Base-by-base conservation (phyloP, 2,797 vertebrate species). In the Danio aesculapii region DNA sequence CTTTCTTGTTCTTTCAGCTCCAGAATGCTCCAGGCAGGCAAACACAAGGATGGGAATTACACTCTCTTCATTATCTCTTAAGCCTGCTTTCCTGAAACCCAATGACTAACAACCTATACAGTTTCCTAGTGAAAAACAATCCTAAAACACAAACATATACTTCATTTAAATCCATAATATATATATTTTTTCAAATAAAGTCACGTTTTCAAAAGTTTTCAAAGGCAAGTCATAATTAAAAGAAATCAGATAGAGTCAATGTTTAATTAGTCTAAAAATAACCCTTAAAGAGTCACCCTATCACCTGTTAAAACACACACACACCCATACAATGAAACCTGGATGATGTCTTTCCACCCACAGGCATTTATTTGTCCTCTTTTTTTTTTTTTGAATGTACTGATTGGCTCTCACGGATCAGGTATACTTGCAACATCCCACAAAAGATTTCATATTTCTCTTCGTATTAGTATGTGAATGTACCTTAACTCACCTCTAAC, bases 321-420 rank as follows among this genome's bases (percentile, higher is more conserved):
- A 21, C 46, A 49, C 8, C 19, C 3, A 73, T 10, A 49, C 19
- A 50, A 0, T 13, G 16, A 61, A 12, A 78, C 64, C 47, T 21
- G 14, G 87, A 88, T 87, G 83, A 90, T 90, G 88, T 81, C 70
- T 77, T 66, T 30, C 17, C 55, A 86, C 91, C 94, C 86, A 87
- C 57, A 87, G 93, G 92, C 88, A 87, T 83, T n/a, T 61, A 88
- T 84, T 85, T 91, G 92, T 88, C 91, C 92, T 92, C 85, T 30
- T 92, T 93, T 30, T 30, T n/a, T n/a, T 30, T 30, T 1, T 30
- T 91, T 64, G 46, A 78, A 83, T 58, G 10, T 72, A 74, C 90
- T 93, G 92, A 94, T 95, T 95, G 94, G 94, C 85, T 90, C 88
- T 57, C 86, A 86, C 68, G 46, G 30, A 63, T 81, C 53, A 89